Conservation (phyloP, 1,140 invertebrate species). For the Drosophila micromelanica region DNA sequence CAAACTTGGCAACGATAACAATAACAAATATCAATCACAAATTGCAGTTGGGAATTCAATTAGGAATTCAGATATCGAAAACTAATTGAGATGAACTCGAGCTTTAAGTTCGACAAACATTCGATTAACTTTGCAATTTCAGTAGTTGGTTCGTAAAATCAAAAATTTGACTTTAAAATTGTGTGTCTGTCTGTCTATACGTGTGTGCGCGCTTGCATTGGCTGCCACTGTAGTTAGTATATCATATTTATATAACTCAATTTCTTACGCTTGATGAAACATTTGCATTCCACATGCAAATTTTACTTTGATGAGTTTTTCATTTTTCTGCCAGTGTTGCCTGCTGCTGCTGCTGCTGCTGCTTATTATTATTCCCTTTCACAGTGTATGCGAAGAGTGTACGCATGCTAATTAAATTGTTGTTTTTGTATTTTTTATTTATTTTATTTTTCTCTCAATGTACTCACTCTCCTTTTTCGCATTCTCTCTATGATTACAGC, state of each 20-base stretch:
- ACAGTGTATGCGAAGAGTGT: constrained; percentile 37
- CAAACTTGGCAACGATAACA: not conserved
- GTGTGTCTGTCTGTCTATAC: not conserved
- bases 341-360: constrained; percentile 7
- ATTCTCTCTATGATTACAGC: constrained; percentile 44
- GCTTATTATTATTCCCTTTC: constrained; percentile 18
- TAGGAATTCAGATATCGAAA: constrained; percentile 13
- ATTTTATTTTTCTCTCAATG: constrained; percentile 8
- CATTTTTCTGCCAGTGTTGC: constrained; percentile 29
- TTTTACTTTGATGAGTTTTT: constrained; percentile 61
- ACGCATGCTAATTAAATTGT: constrained; percentile 69
- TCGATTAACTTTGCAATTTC: constrained; percentile 36
- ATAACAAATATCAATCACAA: constrained; percentile 16
- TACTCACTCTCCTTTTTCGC: constrained; percentile 16
- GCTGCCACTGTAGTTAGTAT: constrained; percentile 17
- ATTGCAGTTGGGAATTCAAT: constrained; percentile 9
- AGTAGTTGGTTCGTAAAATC: constrained; percentile 1
- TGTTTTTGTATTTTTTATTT: not conserved
- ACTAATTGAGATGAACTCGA: constrained; percentile 28
- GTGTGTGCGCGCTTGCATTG: constrained; percentile 1
- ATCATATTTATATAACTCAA: constrained; percentile 43
- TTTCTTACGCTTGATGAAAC: constrained; percentile 36
- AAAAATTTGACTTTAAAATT: constrained; percentile 63
- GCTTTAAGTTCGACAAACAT: not conserved
- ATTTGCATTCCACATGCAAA: constrained; percentile 37